Evolutionary conservation across 2,113 vertebrate genomes (phyloP).

Genomic region (Emydura subglobosa): DNA sequence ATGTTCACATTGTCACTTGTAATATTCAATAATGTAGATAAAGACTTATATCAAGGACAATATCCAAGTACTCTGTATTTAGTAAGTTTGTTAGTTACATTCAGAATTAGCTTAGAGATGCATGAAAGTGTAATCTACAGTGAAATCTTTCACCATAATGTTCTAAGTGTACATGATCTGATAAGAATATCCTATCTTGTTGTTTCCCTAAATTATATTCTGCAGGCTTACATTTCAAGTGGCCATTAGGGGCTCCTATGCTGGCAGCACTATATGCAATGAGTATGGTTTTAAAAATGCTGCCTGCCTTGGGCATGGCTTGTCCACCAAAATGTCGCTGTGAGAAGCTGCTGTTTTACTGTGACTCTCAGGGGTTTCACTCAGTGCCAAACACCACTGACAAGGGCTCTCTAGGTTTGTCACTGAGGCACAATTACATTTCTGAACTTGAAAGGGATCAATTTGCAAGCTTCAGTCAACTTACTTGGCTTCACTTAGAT

Average conservation of each 20-base stretch:
- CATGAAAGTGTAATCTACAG: constrained; percentile 81
- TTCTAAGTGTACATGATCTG: constrained; percentile 75
- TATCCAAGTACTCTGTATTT: constrained; percentile 58
- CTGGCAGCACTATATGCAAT: constrained; percentile 98
- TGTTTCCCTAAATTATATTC: constrained; percentile 89
- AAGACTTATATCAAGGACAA: constrained; percentile 55
- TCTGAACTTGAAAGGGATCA: constrained; percentile 95
- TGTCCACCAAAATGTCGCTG: constrained; percentile 99
- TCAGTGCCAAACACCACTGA: constrained; percentile 97
- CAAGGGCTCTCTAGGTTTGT: constrained; percentile 96
- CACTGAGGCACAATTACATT: constrained; percentile 98
- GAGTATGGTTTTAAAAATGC: constrained; percentile 97
- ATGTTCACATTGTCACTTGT: constrained; percentile 43
- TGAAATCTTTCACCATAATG: constrained; percentile 81
- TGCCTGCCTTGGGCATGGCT: constrained; percentile 96
- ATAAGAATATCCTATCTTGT: constrained; percentile 85
- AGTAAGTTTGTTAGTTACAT: constrained; percentile 58
- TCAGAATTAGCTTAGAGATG: constrained; percentile 76
- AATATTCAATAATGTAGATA: constrained; percentile 46
- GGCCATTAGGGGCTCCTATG: constrained; percentile 99
- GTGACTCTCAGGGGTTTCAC: constrained; percentile 98
- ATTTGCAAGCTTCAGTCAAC: constrained; percentile 98
- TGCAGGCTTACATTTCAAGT: constrained; percentile 99
- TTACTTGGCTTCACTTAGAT: constrained; percentile 98
- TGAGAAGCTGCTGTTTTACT: constrained; percentile 99